A percentile compares a stretch with the other conserved stretches of the same genome.
These are phyloP conservation scores for Ctena decussata DNA, from an alignment of 2,888 invertebrate genomes.

Conservation along the genomic window DNA sequence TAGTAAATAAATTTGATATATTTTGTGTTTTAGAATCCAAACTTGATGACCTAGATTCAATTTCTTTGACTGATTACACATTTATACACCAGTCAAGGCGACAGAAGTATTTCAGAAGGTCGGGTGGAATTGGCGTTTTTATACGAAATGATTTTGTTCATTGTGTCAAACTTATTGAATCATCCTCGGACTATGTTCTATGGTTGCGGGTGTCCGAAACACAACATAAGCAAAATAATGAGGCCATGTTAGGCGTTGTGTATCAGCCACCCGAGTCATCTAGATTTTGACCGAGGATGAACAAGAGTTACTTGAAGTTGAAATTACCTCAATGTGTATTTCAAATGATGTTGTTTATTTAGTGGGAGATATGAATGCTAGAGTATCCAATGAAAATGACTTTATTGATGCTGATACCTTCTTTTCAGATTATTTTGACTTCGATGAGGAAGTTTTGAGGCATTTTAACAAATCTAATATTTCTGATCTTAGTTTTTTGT, in stretches of 20 bases:
- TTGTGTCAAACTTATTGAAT: neutral
- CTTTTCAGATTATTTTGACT: neutral
- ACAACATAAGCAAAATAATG: neutral
- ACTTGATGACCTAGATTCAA: too few species aligned
- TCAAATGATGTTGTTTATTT: neutral
- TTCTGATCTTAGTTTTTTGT: too few species aligned
- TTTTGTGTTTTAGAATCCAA: too few species aligned
- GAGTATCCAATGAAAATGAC: neutral
- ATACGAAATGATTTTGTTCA: neutral
- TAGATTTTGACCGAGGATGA: neutral
- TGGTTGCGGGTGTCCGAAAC: neutral
- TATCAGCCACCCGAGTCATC: neutral
- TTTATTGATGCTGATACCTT: neutral
- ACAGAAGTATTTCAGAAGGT: neutral
- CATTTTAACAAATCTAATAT: neutral
- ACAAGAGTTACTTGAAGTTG: neutral
- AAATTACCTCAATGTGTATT: neutral
- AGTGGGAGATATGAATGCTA: neutral
- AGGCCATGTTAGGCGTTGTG: neutral
- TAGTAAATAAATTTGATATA: too few species aligned
- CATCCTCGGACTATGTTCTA: neutral
- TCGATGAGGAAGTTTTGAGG: neutral
- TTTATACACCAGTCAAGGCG: too few species aligned
- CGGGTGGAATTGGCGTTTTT: neutral
- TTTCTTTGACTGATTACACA: too few species aligned